Evolutionary conservation across 2,113 vertebrate species (phyloP).

Genomic region (Porphyrio hochstetteri): DNA sequence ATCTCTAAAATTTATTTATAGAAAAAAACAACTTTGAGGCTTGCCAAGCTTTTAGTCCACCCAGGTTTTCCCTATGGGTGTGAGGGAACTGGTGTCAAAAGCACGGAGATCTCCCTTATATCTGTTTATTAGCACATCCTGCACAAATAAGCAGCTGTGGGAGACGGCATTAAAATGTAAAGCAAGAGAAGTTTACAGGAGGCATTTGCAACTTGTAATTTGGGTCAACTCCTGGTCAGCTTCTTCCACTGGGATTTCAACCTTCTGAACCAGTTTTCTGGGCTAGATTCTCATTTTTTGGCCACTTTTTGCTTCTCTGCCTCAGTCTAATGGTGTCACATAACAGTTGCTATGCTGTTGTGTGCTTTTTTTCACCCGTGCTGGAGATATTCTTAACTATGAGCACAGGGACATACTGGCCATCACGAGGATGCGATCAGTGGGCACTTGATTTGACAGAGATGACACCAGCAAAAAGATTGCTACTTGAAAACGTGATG

Average conservation of each 20-base stretch:
- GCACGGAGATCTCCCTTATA: background rate
- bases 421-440: background rate
- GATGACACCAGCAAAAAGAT: background rate
- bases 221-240: background rate
- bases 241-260: background rate
- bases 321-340: background rate
- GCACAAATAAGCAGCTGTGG: background rate
- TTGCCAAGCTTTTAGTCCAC: background rate
- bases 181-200: background rate
- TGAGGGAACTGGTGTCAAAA: background rate
- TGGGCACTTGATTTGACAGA: background rate
- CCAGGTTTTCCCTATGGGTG: background rate
- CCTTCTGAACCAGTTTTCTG: background rate
- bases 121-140: background rate
- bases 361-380: background rate
- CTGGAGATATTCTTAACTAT: fast-evolving
- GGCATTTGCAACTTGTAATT: background rate
- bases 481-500: no score
- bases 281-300: background rate
- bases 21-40: background rate
- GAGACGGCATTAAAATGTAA: background rate
- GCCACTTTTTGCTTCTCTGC: background rate
- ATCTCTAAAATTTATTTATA: background rate
- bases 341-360: background rate
- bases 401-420: background rate